Evolutionary conservation across 2,888 invertebrate species (phyloP).

Genomic region (Cataglyphis rosenhaueri): DNA sequence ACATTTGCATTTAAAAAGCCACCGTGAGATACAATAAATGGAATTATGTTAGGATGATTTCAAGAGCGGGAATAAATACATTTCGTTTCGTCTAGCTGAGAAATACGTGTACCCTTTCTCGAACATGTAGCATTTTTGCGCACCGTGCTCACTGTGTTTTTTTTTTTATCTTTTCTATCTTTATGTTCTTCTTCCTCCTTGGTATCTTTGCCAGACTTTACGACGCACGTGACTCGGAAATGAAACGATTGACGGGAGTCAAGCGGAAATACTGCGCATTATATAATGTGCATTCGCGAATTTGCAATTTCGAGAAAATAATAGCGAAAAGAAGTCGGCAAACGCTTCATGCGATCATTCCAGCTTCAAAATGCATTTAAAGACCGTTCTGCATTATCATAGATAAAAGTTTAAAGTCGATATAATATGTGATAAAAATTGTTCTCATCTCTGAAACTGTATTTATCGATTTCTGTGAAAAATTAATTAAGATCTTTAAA

Average conservation of each 20-base stretch:
- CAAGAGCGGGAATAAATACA: background rate
- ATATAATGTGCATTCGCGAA: constrained; percentile 13
- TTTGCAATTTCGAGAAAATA: constrained; percentile 30
- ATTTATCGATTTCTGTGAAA: background rate
- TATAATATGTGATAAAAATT: background rate
- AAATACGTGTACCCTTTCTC: background rate
- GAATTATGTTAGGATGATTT: constrained; percentile 8
- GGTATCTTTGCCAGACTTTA: constrained; percentile 10
- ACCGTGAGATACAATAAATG: background rate
- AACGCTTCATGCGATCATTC: background rate
- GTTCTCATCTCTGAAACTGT: background rate
- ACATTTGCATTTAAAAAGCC: constrained; percentile 28
- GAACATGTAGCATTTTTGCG: background rate
- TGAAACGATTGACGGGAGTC: background rate
- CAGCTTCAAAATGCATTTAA: background rate
- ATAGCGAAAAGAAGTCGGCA: background rate
- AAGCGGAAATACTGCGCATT: background rate
- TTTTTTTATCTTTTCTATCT: background rate
- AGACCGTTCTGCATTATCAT: background rate
- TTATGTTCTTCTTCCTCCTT: background rate
- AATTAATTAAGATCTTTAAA: background rate
- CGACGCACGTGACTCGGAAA: constrained; percentile 30
- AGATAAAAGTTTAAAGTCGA: background rate
- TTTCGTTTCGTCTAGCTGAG: background rate
- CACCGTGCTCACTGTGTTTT: background rate